Base-by-base conservation (phyloP, 2,113 vertebrate genomes). In the Burhinus oedicnemus region DNA sequence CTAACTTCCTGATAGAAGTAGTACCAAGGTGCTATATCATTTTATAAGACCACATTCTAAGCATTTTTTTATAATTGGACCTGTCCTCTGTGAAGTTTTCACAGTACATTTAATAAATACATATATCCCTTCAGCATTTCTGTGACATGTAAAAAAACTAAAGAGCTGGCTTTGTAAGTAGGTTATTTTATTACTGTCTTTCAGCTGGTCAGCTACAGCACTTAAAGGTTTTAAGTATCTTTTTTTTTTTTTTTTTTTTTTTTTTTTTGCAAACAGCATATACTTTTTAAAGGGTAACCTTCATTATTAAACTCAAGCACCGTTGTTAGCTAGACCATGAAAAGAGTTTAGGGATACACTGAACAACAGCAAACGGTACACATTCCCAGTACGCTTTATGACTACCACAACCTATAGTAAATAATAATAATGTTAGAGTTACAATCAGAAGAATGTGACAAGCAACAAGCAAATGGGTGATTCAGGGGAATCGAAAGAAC, bases 11-110 rank as follows among this genome's bases (percentile, higher is more conserved):
- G 57, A 65, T 34, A 29, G 17, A 40, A 66, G 51, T 8, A 62
- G 47, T 12, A 58, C 54, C 25, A 29, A 76, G 64, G 47, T 22
- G n/a, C 34, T 0, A 0, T 18, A 29, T 5, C 5, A 2, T 70
- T 77, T 57, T 7, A 3, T 0, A 69, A 68, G 38, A 36, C 21
- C 36, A 21, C 44, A 15, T 42, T 47, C 57, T 62, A 30, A 49
- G 38, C 10, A 10, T 22, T 45, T 29, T 29, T 26, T 10, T 21
- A 10, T 9, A 29, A 45, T 36, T 66, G 30, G 22, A 42, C 32
- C 58, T 3, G 8, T 14, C 1, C 3, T 19, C 45, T 6, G 3
- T 23, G 9, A 87, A 21, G 44, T 12, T 70, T 70, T 79, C n/a
- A 51, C 5, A 62, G 44, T 6, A 9, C 9, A 3, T 60, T 65